These are phyloP conservation scores for Lethrus apterus DNA, from an alignment of 1,140 invertebrate genomes.

Conservation along the genomic window DNA sequence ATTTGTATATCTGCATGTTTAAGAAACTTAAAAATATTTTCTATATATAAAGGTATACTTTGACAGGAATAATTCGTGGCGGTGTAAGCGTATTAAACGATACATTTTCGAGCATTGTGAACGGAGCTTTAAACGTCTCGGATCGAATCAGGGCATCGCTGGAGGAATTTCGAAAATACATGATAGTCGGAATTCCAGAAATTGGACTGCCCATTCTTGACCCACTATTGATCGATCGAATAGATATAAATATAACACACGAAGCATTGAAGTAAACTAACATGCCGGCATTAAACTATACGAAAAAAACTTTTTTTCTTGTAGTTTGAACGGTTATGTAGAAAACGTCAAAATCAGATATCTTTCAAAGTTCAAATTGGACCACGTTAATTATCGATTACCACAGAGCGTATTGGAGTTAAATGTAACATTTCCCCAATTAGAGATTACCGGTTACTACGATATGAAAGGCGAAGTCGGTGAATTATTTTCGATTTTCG, in stretches of 20 bases:
- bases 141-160: slow-evolving; percentile 32
- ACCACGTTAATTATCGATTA: slow-evolving; percentile 24
- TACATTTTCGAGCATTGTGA: slow-evolving; percentile 33
- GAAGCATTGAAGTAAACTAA: slow-evolving; percentile 36
- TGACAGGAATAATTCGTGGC: slow-evolving; percentile 33
- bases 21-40: background rate
- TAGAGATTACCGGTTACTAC: slow-evolving; percentile 25
- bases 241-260: slow-evolving; percentile 36
- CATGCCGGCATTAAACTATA: background rate
- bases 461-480: slow-evolving; percentile 21
- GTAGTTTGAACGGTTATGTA: slow-evolving; percentile 32
- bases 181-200: slow-evolving; percentile 37
- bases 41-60: background rate
- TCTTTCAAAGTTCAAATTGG: slow-evolving; percentile 36
- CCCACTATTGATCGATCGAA: slow-evolving; percentile 34
- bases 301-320: background rate
- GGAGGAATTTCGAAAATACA: slow-evolving; percentile 35
- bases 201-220: slow-evolving; percentile 37
- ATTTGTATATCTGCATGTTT: too few species aligned
- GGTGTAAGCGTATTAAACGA: slow-evolving; percentile 30
- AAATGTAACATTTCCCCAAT: slow-evolving; percentile 24
- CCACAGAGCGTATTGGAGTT: slow-evolving; percentile 10
- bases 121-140: slow-evolving; percentile 31
- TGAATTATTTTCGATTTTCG: slow-evolving; percentile 22
- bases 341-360: slow-evolving; percentile 34